phyloP scores from a whole-genome alignment of 2,113 vertebrate genomes.

The Gulo gulo region DNA sequence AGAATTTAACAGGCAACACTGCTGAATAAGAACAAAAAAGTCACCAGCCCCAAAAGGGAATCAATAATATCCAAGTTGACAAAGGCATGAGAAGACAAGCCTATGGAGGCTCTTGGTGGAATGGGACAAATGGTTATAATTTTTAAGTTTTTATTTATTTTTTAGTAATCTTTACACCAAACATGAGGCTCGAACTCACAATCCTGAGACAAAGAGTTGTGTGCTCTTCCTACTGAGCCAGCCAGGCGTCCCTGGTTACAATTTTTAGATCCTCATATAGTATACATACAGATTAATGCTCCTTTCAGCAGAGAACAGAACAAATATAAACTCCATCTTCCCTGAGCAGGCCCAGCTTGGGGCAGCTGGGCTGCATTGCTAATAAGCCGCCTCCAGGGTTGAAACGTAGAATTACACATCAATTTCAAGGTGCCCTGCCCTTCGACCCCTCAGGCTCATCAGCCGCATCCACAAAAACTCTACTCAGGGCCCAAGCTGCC shows the following conservation, averaged over 20 bases:
- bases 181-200: background rate
- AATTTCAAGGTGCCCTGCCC: background rate
- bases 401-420: background rate
- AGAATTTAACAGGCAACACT: conserved; percentile 49
- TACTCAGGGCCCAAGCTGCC: background rate
- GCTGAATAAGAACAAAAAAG: conserved; percentile 52
- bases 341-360: background rate
- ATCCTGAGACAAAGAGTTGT: background rate
- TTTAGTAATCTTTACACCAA: background rate
- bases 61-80: background rate
- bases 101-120: background rate
- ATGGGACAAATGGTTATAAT: background rate
- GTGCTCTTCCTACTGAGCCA: background rate
- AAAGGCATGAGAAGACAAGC: background rate
- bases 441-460: background rate
- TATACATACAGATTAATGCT: background rate
- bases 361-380: background rate
- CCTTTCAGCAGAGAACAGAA: background rate
- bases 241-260: background rate
- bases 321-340: background rate
- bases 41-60: background rate
- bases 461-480: background rate
- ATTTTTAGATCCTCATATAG: background rate
- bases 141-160: background rate
- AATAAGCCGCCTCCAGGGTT: background rate